phyloP scores from a whole-genome alignment of 2,888 invertebrate species.

The Apamea sordens region DNA sequence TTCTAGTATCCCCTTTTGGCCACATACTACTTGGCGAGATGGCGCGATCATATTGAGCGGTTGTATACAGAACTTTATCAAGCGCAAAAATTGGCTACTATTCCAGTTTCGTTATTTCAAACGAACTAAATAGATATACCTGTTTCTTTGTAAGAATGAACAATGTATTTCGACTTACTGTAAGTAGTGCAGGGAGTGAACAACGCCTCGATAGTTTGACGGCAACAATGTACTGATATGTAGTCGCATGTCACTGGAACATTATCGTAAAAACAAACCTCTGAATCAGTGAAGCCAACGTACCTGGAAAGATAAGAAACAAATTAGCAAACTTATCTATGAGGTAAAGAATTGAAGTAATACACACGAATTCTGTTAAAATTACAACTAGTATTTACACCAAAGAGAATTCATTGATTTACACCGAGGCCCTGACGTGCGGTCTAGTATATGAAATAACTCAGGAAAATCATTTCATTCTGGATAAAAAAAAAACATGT shows the following conservation, averaged over 20 bases:
- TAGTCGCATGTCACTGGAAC: conserved; percentile 26
- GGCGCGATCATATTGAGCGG: not conserved
- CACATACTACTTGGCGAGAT: not conserved
- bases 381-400: not conserved
- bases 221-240: conserved; percentile 16
- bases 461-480: not conserved
- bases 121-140: not conserved
- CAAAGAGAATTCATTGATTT: too few relatives aligned
- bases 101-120: not conserved
- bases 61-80: not conserved
- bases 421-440: too few relatives aligned
- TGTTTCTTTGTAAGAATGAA: not conserved
- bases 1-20: not conserved
- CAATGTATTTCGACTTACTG: conserved; percentile 7
- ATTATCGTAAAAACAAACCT: conserved; percentile 37
- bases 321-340: conserved; percentile 28
- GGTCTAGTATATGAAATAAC: not conserved
- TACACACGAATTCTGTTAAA: not conserved
- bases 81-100: not conserved
- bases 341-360: not conserved
- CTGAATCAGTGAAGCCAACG: conserved; percentile 26
- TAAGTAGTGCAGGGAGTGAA: not conserved
- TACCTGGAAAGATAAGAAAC: conserved; percentile 54
- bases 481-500: not conserved
- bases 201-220: not conserved